Base-by-base conservation (phyloP, 2,888 invertebrate species). In the Protonemura montana region DNA sequence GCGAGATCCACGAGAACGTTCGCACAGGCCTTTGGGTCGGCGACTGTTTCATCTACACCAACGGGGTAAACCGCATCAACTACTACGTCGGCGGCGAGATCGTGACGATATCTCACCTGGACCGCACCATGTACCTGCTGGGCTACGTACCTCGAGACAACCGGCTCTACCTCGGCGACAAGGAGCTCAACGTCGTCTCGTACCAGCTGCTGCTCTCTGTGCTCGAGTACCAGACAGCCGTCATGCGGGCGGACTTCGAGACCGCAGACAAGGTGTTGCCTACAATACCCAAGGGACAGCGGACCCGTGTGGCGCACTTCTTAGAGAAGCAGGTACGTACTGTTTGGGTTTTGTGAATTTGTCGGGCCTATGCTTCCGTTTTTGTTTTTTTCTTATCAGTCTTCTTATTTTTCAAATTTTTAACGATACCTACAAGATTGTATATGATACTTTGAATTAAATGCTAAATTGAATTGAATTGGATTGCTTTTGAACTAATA, bases 71-170 rank as follows among this genome's bases (percentile, higher is more conserved):
- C 92, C 94, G 99, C 87, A 96, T 99, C 88, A 99, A 99, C 91
- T 99, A 99, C 91, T 99, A 98, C 90, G 99, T 99, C 26, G 99
- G 99, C 35, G 99, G 99, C 26, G 99, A 99, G 93, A 96, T 99
- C 88, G 99, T 99, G 0, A 99, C 99, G 0, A 96, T 99, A 88
- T 98, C 99, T 0, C 99, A 99, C 92, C 93, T 99, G 87, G 99
- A 99, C 91, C 95, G 98, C 90, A 97, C 98, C 28, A 97, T 99
- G 95, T 99, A 99, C 91, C 94, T 99, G 88, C 93, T 99, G 16
- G 88, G 99, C 87, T 99, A 98, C 91, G 97, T 99, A 85, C 97
- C 98, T 5, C 96, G 97, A 90, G 99, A 99, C 90, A 99, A 99
- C 92, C 92, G 98, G 88, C 93, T 99, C 81, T 99, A 99, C 92